These are phyloP conservation scores for Criorhina ranunculi DNA, from an alignment of 2,888 invertebrate genomes.

Conservation along the genomic window DNA sequence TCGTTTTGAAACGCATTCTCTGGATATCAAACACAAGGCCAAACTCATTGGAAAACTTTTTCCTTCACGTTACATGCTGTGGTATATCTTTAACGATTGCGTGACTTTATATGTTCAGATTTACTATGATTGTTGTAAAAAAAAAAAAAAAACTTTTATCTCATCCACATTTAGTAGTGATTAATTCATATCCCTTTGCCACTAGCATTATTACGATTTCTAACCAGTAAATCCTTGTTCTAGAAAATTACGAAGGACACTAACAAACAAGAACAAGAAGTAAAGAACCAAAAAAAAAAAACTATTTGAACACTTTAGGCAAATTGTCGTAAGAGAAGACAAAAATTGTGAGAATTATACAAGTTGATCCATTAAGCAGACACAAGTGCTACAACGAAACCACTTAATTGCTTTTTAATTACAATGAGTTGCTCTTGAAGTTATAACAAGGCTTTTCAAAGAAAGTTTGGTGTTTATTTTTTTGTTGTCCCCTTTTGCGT, in stretches of 20 bases:
- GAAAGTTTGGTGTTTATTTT: constrained; percentile 3
- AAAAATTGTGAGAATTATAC: constrained; percentile 34
- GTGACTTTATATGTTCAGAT: constrained; percentile 8
- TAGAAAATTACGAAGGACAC: constrained; percentile 28
- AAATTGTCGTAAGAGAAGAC: constrained; percentile 22
- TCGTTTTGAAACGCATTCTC: too few relatives aligned
- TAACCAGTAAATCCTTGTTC: constrained; percentile 24
- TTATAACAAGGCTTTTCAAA: constrained; percentile 34
- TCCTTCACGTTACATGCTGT: background rate
- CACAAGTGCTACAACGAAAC: constrained; percentile 40
- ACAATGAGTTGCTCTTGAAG: constrained; percentile 42
- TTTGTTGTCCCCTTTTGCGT: background rate
- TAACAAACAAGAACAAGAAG: background rate
- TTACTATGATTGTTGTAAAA: background rate
- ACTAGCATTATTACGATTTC: constrained; percentile 20
- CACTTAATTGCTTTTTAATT: constrained; percentile 65
- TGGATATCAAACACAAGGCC: too few relatives aligned
- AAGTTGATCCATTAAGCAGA: constrained; percentile 55
- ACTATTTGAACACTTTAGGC: constrained; percentile 35
- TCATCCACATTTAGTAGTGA: constrained; percentile 32
- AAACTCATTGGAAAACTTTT: too few relatives aligned
- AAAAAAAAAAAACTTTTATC: constrained; percentile 3
- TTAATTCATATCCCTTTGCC: constrained; percentile 35
- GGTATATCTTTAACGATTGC: constrained; percentile 7
- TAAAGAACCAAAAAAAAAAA: constrained; percentile 13